Base-by-base conservation (phyloP, 2,888 invertebrate genomes). In the Drosophila pegasa region DNA sequence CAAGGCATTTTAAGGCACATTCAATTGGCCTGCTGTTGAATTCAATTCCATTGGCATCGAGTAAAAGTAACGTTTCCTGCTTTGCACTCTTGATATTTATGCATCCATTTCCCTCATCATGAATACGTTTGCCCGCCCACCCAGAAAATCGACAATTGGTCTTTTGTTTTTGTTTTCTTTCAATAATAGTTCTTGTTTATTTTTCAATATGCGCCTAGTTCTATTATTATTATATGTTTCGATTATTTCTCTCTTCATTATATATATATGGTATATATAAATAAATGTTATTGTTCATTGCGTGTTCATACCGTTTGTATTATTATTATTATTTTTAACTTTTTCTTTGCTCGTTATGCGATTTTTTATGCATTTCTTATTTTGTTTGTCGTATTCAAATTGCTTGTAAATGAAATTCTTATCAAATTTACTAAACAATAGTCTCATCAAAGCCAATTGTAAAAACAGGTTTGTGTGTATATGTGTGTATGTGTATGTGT, bases 121-220 rank as follows among this genome's bases (percentile, higher is more conserved):
- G 12, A 20, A 14, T 14, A 6, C 14, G 8, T n/a, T 9, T n/a
- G n/a, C 2, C 43, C 45, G 16, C 27, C 16, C 27, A 43, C 1
- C 27, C 16, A 43, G 43, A 8, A 41, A 29, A 14, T 14, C 27
- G 8, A 27, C 0, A 35, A 18, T 10, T 35, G 1, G 10, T 3
- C 6, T 31, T 18, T 41, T 29, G 2, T 22, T 38, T 40, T 25
- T 37, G 38, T 57, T 78, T 75, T 75, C 57, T 67, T 75, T 88
- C 83, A 83, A 89, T 83, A 83, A 83, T 89, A 87, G 87, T 78
- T 89, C 70, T 81, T 78, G 68, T 87, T 84, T 84, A 89, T 84
- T 89, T 87, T 87, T 84, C 67, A 84, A 89, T 88, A 89, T 84
- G 86, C 89, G 83, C 86, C 83, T 84, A 84, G 88, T 81, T 89